Evolutionary conservation across 2,113 vertebrate genomes (phyloP).

Genomic region (Meriones unguiculatus): DNA sequence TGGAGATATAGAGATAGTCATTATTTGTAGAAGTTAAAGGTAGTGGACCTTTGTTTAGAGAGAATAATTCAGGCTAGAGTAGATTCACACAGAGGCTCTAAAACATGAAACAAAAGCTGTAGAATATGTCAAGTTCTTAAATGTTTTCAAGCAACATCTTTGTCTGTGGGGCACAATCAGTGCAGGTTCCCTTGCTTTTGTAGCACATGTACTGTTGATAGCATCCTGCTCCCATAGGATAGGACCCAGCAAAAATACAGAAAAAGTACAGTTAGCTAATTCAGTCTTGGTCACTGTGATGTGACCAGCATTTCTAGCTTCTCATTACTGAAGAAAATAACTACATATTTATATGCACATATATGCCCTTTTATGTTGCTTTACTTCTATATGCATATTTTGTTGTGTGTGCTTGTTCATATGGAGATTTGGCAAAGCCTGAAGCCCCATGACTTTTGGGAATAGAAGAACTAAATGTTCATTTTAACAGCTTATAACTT

Average conservation of each 20-base stretch:
- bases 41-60: not conserved
- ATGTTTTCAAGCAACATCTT: accelerated
- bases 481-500: not conserved
- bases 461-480: not conserved
- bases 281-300: not conserved
- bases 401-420: not conserved
- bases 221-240: not conserved
- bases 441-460: not conserved
- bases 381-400: not conserved
- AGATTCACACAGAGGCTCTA: not conserved
- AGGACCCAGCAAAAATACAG: not conserved
- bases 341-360: not conserved
- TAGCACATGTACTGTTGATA: not conserved
- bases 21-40: not conserved
- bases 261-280: not conserved
- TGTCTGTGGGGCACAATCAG: not conserved
- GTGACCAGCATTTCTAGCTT: not conserved
- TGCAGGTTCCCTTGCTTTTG: not conserved
- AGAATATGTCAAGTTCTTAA: not conserved
- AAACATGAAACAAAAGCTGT: not conserved
- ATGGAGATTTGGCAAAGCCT: not conserved
- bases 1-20: not conserved
- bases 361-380: not conserved
- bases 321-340: not conserved
- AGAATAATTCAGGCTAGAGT: not conserved